Evolutionary conservation across 2,113 vertebrate genomes (phyloP).

Genomic region (Amphiprion percula): DNA sequence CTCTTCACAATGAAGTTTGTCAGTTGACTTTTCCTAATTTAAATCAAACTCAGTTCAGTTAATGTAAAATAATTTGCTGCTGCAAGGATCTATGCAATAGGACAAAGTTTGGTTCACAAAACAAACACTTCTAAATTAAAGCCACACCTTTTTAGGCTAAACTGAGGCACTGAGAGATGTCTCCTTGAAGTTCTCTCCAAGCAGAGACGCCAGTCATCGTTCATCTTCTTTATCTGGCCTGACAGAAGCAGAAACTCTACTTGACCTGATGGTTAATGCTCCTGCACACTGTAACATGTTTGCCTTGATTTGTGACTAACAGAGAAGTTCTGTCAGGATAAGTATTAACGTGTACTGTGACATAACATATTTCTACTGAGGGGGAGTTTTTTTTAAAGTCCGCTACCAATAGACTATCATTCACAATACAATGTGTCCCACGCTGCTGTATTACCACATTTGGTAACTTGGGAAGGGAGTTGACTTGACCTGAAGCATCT

Average conservation of each 20-base stretch:
- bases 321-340: not conserved
- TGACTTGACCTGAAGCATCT: not conserved
- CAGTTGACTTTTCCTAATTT: not conserved
- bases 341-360: not conserved
- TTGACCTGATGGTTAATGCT: slow-evolving; percentile 37
- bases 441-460: not conserved
- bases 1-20: not conserved
- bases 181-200: slow-evolving; percentile 7
- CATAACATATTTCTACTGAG: too few species aligned
- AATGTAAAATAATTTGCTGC: slow-evolving; percentile 1
- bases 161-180: slow-evolving; percentile 9
- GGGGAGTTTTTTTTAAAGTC: too few species aligned
- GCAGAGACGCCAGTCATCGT: slow-evolving; percentile 57
- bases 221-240: slow-evolving; percentile 53
- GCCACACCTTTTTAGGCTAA: not conserved
- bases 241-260: slow-evolving; percentile 35
- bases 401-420: too few species aligned
- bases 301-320: not conserved
- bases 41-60: not conserved
- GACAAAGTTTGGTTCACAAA: not conserved
- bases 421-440: not conserved
- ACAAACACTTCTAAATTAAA: not conserved
- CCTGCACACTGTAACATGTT: slow-evolving; percentile 12
- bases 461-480: not conserved
- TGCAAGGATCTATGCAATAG: not conserved